These are phyloP conservation scores for Galeopterus variegatus DNA, from an alignment of 2,113 vertebrate species.

Conservation along the genomic window DNA sequence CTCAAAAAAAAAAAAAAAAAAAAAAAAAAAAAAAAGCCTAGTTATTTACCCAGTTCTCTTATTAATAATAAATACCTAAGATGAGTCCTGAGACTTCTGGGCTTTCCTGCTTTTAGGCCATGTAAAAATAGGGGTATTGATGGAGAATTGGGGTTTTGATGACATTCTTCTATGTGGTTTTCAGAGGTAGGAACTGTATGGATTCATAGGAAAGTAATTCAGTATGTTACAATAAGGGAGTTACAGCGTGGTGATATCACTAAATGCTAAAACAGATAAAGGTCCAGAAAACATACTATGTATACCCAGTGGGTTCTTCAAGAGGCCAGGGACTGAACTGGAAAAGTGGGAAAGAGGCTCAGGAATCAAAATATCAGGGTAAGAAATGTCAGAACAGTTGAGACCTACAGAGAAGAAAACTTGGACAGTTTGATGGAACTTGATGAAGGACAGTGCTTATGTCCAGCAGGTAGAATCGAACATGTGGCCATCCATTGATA, in stretches of 20 bases:
- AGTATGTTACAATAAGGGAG: not conserved
- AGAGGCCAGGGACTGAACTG: not conserved
- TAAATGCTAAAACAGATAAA: not conserved
- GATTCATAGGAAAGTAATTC: not conserved
- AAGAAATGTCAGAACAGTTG: not conserved
- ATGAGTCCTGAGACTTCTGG: not conserved
- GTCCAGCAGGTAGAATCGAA: not conserved
- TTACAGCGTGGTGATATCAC: too few species aligned
- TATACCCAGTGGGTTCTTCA: not conserved
- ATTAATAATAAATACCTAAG: not conserved
- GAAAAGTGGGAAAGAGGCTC: not conserved
- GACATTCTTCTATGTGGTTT: not conserved
- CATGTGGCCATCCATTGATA: rapidly evolving
- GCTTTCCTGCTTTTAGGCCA: not conserved
- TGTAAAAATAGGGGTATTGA: not conserved
- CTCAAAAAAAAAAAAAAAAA: too few species aligned
- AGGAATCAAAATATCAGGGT: not conserved
- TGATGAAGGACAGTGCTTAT: rapidly evolving
- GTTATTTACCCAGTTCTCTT: slow-evolving; percentile 5
- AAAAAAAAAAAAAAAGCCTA: not conserved
- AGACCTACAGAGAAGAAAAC: rapidly evolving
- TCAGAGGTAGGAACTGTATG: not conserved
- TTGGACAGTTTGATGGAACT: not conserved
- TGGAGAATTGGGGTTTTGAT: not conserved
- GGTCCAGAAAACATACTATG: not conserved